A percentile compares a stretch with the other conserved stretches of the same genome.
phyloP scores from a whole-genome alignment of 1,140 invertebrate species.

The Drosophila truncata region DNA sequence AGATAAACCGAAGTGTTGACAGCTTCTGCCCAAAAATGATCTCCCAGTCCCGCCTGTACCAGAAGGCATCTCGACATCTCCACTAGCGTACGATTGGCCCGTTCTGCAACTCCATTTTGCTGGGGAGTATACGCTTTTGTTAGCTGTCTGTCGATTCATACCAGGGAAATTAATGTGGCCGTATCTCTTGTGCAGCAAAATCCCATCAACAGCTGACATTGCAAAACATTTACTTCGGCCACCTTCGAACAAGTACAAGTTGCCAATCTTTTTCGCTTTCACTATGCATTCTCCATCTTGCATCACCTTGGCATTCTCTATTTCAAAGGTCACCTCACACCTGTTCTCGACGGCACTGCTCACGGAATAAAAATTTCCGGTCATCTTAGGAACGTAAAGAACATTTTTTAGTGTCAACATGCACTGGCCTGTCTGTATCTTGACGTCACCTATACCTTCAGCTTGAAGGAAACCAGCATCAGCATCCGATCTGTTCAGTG shows the following conservation, averaged over 20 bases:
- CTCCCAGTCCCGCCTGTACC: not conserved
- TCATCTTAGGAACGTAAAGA: too few species aligned
- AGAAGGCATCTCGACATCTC: not conserved
- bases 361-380: too few species aligned
- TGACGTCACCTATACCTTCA: too few species aligned
- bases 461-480: not conserved
- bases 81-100: not conserved
- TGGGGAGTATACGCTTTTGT: too few species aligned
- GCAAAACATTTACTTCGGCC: not conserved
- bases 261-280: not conserved
- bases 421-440: too few species aligned
- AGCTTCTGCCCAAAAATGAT: not conserved
- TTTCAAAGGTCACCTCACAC: too few species aligned
- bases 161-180: too few species aligned
- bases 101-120: not conserved
- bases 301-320: not conserved
- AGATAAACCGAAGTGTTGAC: constrained; percentile 7
- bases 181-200: too few species aligned
- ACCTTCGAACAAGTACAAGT: not conserved
- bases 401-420: too few species aligned
- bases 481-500: not conserved
- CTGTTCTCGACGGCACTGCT: too few species aligned
- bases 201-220: not conserved
- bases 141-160: too few species aligned
- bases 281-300: not conserved